Percentiles rank a stretch among this genome's conserved stretches.
Conservation (phyloP, 2,888 invertebrate species). For the Papilio protenor region DNA sequence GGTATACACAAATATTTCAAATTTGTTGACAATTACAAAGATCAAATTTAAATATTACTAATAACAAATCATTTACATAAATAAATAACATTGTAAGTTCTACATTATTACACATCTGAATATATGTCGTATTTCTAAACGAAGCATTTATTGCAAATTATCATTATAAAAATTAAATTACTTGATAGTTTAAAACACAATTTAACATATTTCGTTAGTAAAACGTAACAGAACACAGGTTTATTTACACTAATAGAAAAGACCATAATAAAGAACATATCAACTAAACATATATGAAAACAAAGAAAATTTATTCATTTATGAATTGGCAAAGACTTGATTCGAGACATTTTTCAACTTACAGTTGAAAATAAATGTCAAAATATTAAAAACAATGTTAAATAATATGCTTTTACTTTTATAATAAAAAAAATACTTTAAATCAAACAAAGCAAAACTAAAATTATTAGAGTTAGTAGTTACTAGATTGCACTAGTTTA, state of each 20-base stretch:
- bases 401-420: neutral
- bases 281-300: no score
- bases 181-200: neutral
- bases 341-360: neutral
- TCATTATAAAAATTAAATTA: neutral
- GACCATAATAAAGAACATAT: neutral
- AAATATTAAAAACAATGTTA: neutral
- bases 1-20: neutral
- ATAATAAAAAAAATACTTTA: neutral
- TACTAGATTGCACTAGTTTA: conserved; percentile 14
- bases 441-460: neutral
- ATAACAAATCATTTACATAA: neutral
- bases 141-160: neutral
- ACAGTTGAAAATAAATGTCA: neutral
- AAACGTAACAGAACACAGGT: neutral
- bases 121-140: neutral
- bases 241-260: neutral
- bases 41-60: neutral
- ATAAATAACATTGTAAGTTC: neutral
- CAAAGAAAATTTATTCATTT: no score
- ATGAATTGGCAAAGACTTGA: neutral
- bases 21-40: neutral
- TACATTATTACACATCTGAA: neutral
- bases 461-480: conserved; percentile 15
- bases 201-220: neutral